Percentiles rank a stretch among this genome's conserved stretches.
Evolutionary conservation across 2,113 vertebrate genomes (phyloP).

Genomic region (Halichoerus grypus): DNA sequence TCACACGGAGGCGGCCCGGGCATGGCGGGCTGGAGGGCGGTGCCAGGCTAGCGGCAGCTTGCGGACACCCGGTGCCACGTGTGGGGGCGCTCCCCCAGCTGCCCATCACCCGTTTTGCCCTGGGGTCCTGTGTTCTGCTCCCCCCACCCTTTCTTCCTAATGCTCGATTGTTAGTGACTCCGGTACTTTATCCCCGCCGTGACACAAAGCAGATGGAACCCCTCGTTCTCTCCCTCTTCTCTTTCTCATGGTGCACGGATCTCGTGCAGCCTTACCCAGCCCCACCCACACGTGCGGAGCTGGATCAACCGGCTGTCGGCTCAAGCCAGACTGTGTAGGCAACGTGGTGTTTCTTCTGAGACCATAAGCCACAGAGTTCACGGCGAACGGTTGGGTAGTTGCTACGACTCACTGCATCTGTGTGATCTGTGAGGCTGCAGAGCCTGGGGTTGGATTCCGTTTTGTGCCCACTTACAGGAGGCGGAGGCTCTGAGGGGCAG

Average conservation of each 20-base stretch:
- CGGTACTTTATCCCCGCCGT: fast-evolving
- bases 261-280: fast-evolving
- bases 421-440: fast-evolving
- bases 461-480: neutral
- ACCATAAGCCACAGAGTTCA: fast-evolving
- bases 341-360: neutral
- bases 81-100: fast-evolving
- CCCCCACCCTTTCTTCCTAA: neutral
- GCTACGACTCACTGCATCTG: fast-evolving
- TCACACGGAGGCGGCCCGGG: neutral
- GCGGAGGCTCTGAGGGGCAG: fast-evolving
- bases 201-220: fast-evolving
- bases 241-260: fast-evolving
- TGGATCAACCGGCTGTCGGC: fast-evolving
- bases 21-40: fast-evolving
- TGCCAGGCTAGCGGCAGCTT: fast-evolving
- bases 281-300: fast-evolving
- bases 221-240: fast-evolving
- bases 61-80: fast-evolving
- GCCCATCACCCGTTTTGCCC: fast-evolving
- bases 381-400: fast-evolving
- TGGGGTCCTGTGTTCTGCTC: fast-evolving
- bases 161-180: fast-evolving
- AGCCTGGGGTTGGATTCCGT: fast-evolving
- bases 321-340: fast-evolving